These are phyloP conservation scores for Virgularia gustaviana DNA, from an alignment of 92 coral and sea anemone species.

Conservation along the genomic window DNA sequence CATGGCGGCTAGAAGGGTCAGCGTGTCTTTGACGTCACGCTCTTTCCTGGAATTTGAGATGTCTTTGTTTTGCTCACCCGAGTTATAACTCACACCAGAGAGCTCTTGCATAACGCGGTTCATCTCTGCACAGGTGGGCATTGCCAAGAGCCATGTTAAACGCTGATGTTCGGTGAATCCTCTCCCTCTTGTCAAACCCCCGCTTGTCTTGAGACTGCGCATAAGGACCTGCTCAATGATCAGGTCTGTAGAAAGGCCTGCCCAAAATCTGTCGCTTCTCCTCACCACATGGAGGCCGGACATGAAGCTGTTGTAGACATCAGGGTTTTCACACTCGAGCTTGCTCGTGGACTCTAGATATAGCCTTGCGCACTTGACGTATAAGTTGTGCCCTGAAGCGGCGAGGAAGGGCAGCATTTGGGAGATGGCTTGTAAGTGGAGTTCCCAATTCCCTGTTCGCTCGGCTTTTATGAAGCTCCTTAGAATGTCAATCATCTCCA, in stretches of 20 bases:
- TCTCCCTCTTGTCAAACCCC: conserved; percentile 55
- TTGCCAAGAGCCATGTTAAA: conserved; percentile 42
- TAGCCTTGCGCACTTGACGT: neutral
- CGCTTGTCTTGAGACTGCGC: conserved; percentile 52
- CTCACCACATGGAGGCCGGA: conserved; percentile 41
- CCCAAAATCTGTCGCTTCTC: conserved; percentile 52
- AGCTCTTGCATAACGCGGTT: conserved; percentile 52
- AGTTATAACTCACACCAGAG: conserved; percentile 33
- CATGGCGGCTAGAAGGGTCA: conserved; percentile 7
- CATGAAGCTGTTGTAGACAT: conserved; percentile 18
- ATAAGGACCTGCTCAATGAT: conserved; percentile 42
- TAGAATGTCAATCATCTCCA: conserved; percentile 48
- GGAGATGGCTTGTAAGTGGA: conserved; percentile 36
- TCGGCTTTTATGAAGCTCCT: conserved; percentile 46
- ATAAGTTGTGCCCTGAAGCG: conserved; percentile 22
- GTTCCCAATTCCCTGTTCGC: conserved; percentile 48
- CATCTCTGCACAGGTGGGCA: conserved; percentile 53
- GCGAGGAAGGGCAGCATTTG: conserved; percentile 25
- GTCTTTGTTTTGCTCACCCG: conserved; percentile 54
- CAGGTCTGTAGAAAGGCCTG: conserved; percentile 51
- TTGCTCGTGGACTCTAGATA: conserved; percentile 1
- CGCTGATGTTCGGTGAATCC: conserved; percentile 48
- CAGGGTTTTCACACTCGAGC: conserved; percentile 25
- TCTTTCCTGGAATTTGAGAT: conserved; percentile 19
- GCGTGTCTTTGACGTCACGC: conserved; percentile 47